A percentile compares a stretch with the other conserved stretches of the same genome.
Conservation (phyloP, 2,888 invertebrate genomes). For the Empis stercorea region DNA sequence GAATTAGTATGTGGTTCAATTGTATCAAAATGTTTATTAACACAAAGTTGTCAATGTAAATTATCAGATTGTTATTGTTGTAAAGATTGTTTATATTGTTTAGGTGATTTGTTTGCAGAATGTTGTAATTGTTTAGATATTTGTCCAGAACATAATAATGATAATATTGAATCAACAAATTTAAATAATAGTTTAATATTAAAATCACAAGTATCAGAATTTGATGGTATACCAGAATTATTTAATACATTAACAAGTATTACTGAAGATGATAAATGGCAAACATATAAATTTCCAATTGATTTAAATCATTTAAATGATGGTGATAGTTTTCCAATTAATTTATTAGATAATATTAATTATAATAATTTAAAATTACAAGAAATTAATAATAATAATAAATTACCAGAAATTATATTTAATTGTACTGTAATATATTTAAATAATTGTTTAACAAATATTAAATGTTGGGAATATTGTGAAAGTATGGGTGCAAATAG, state of each 20-base stretch:
- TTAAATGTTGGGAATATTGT: conserved; percentile 28
- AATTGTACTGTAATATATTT: conserved; percentile 31
- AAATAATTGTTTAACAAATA: conserved; percentile 24
- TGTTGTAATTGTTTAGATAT: conserved; percentile 42
- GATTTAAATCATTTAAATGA: not conserved
- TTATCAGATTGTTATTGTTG: conserved; percentile 80
- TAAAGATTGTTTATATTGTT: conserved; percentile 79
- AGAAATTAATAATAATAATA: conserved; percentile 10
- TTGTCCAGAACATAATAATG: conserved; percentile 70
- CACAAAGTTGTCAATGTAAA: conserved; percentile 90
- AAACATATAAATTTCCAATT: conserved; percentile 24
- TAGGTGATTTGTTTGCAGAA: conserved; percentile 76
- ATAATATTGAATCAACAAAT: conserved; percentile 37
- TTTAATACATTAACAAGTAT: conserved; percentile 65
- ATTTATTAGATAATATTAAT: not conserved
- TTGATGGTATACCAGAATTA: conserved; percentile 65
- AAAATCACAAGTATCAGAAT: conserved; percentile 64
- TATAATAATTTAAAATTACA: not conserved
- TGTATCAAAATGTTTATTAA: conserved; percentile 90
- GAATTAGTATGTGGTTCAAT: conserved; percentile 89
- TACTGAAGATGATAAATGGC: conserved; percentile 27
- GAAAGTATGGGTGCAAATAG: conserved; percentile 33
- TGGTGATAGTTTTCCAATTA: not conserved
- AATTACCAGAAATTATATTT: conserved; percentile 8
- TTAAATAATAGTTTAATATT: conserved; percentile 33